Evolutionary conservation across 1,140 invertebrate species (phyloP).

Genomic region (Mizuhopecten yessoensis): DNA sequence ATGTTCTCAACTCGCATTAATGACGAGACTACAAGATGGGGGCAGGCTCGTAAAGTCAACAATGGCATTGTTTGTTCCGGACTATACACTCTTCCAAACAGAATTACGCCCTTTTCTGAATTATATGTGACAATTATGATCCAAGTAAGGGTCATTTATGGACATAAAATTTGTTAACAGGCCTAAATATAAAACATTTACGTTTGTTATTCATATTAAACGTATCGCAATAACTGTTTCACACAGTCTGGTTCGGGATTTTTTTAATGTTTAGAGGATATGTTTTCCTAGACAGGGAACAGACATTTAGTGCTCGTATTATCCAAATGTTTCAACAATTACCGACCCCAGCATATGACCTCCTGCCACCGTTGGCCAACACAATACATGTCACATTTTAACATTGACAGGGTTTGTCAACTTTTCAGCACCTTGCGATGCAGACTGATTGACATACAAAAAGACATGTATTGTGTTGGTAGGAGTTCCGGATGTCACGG

Average conservation of each 20-base stretch:
- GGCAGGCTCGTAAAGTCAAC: not conserved
- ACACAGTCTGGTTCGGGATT: not conserved
- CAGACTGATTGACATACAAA: not conserved
- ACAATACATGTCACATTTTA: slow-evolving; percentile 18
- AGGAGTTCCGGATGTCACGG: not conserved
- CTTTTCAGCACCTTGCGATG: slow-evolving; percentile 30
- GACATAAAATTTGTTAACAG: not conserved
- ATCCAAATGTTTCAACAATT: slow-evolving; percentile 20
- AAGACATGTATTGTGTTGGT: not conserved
- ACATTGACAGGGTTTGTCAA: slow-evolving; percentile 34
- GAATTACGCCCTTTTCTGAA: slow-evolving; percentile 37
- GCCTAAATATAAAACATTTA: not conserved
- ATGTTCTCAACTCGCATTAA: not conserved
- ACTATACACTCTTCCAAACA: not conserved
- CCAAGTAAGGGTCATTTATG: not conserved
- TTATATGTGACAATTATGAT: not conserved
- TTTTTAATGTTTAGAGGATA: not conserved
- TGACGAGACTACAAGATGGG: not conserved
- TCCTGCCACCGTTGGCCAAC: not conserved
- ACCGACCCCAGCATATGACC: not conserved
- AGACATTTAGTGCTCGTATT: slow-evolving; percentile 21
- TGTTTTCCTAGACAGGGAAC: not conserved
- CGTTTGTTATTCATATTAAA: not conserved
- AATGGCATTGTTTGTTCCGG: not conserved
- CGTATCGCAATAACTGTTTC: not conserved